Conservation (phyloP, 2,888 invertebrate genomes). For the Unio pictorum region DNA sequence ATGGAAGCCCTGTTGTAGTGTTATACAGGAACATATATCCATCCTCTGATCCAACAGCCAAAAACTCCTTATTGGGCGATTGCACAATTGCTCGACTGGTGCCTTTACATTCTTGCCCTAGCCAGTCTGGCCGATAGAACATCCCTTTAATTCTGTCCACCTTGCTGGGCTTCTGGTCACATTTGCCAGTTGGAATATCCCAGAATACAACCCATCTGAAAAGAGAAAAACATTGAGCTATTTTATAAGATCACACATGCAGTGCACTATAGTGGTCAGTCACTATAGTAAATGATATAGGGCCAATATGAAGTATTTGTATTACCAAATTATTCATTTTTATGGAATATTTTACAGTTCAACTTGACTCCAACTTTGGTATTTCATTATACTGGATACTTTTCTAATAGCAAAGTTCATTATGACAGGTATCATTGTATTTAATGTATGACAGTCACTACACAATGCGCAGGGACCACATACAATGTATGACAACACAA, state of each 20-base stretch:
- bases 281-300: too few species aligned
- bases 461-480: too few species aligned
- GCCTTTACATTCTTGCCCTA: slow-evolving; percentile 37
- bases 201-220: slow-evolving; percentile 50
- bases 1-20: slow-evolving; percentile 45
- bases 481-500: too few species aligned
- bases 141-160: slow-evolving; percentile 32
- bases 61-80: slow-evolving; percentile 31
- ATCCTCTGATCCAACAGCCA: slow-evolving; percentile 56
- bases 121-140: slow-evolving; percentile 53
- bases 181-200: slow-evolving; percentile 61
- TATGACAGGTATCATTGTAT: too few species aligned
- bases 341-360: too few species aligned
- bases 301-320: too few species aligned
- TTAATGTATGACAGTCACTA: too few species aligned
- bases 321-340: too few species aligned
- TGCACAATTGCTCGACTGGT: slow-evolving; percentile 31
- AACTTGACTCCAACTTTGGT: too few species aligned
- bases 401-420: too few species aligned
- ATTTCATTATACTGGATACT: too few species aligned
- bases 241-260: slow-evolving; percentile 9
- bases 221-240: not conserved
- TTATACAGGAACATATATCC: slow-evolving; percentile 55
- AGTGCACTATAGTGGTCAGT: too few species aligned
- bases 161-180: slow-evolving; percentile 52